A percentile compares a stretch with the other conserved stretches of the same genome.
Evolutionary conservation across 2,888 invertebrate genomes (phyloP).

Genomic region (Graphium colonna): DNA sequence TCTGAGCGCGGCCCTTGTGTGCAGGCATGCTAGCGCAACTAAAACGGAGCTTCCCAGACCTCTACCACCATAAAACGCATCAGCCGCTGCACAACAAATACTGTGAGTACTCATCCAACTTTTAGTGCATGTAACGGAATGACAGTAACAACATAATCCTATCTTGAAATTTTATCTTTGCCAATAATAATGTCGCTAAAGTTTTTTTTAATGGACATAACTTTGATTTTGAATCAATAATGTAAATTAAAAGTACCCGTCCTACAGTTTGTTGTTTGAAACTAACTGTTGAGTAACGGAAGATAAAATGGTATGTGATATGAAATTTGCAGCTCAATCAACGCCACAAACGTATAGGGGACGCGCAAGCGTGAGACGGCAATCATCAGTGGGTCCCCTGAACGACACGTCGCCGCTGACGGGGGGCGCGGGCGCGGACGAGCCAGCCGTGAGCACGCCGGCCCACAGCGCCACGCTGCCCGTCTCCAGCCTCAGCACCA

Average conservation of each 20-base stretch:
- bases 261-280: too few relatives aligned
- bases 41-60: conserved; percentile 93
- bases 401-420: conserved; percentile 76
- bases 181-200: too few relatives aligned
- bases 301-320: too few relatives aligned
- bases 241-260: too few relatives aligned
- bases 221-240: too few relatives aligned
- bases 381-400: conserved; percentile 81
- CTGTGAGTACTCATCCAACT: conserved; percentile 73
- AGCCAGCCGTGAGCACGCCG: conserved; percentile 67
- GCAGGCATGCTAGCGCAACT: conserved; percentile 93
- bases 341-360: conserved; percentile 81
- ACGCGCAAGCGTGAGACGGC: conserved; percentile 79
- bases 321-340: conserved; percentile 78
- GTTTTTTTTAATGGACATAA: too few relatives aligned
- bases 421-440: conserved; percentile 49
- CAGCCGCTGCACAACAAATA: conserved; percentile 88
- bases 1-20: conserved; percentile 81
- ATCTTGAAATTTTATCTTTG: background rate
- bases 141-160: conserved; percentile 6
- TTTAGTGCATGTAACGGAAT: conserved; percentile 40
- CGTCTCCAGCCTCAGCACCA: conserved; percentile 76
- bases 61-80: conserved; percentile 88
- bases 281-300: too few relatives aligned
- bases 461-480: conserved; percentile 74